These are phyloP conservation scores for Drosophila persimilis DNA, from an alignment of 1,140 invertebrate genomes.

Conservation along the genomic window DNA sequence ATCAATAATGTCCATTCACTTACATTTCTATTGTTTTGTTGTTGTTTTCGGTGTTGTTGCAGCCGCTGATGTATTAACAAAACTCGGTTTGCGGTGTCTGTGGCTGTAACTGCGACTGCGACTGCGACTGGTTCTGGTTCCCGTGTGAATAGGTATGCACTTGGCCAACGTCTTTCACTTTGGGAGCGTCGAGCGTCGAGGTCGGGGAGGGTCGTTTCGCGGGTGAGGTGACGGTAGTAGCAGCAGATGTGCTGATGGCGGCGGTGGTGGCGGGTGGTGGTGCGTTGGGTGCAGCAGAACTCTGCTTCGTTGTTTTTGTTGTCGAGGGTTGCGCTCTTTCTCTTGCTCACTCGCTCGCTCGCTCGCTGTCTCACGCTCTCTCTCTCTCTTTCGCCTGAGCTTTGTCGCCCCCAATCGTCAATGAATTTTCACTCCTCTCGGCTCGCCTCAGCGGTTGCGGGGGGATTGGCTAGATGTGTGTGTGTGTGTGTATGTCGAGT, in stretches of 20 bases:
- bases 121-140: constrained; percentile 43
- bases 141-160: constrained; percentile 50
- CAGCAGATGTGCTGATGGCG: constrained; percentile 42
- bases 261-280: constrained; percentile 17
- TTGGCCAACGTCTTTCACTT: constrained; percentile 57
- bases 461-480: constrained; percentile 49
- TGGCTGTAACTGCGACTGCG: constrained; percentile 8
- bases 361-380: constrained; percentile 10
- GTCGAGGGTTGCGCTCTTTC: constrained; percentile 45
- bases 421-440: constrained; percentile 67
- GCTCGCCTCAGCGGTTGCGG: constrained; percentile 17
- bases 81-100: constrained; percentile 21
- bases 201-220: constrained; percentile 13
- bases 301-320: constrained; percentile 76
- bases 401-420: constrained; percentile 67
- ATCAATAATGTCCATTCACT: constrained; percentile 71
- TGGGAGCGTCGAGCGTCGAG: constrained; percentile 20
- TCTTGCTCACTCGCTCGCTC: constrained; percentile 16
- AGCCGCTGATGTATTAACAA: constrained; percentile 42
- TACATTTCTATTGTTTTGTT: constrained; percentile 60
- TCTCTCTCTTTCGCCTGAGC: constrained; percentile 41
- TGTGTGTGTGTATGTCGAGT: constrained; percentile 48
- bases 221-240: constrained; percentile 30
- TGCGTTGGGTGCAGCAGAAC: constrained; percentile 65
- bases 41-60: constrained; percentile 27